phyloP scores from a whole-genome alignment of 2,888 invertebrate species.

The Pseudococcus longispinus region DNA sequence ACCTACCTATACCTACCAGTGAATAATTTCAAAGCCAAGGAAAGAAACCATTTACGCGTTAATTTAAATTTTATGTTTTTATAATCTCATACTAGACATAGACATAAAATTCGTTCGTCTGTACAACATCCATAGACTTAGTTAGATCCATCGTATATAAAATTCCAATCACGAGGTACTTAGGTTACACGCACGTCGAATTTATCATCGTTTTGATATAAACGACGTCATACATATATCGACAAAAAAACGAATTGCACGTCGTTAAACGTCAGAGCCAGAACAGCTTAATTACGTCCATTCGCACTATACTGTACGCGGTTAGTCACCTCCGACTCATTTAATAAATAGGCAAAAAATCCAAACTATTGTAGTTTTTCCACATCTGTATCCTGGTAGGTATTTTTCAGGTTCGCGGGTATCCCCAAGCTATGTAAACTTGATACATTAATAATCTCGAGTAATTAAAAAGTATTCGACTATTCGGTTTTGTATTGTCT shows the following conservation, averaged over 20 bases:
- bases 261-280: not conserved
- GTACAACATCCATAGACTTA: not conserved
- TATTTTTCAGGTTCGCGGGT: not conserved
- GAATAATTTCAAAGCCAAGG: not conserved
- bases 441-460: not conserved
- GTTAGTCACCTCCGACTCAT: not conserved
- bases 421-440: not conserved
- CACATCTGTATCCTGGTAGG: not conserved
- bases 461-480: not conserved
- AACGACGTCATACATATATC: not conserved
- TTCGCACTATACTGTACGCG: not conserved
- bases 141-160: not conserved
- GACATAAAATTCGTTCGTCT: not conserved
- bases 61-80: not conserved
- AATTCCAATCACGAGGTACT: not conserved
- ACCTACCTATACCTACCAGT: no score
- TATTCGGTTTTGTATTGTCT: not conserved
- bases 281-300: not conserved
- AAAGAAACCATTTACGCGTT: not conserved
- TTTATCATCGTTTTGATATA: not conserved
- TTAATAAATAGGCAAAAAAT: not conserved
- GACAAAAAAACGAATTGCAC: not conserved
- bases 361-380: not conserved
- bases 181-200: not conserved
- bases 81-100: not conserved